Percentiles rank a stretch among this genome's conserved stretches.
These are phyloP conservation scores for Cyprinodon diabolis DNA, from an alignment of 2,797 vertebrate species.

Conservation along the genomic window DNA sequence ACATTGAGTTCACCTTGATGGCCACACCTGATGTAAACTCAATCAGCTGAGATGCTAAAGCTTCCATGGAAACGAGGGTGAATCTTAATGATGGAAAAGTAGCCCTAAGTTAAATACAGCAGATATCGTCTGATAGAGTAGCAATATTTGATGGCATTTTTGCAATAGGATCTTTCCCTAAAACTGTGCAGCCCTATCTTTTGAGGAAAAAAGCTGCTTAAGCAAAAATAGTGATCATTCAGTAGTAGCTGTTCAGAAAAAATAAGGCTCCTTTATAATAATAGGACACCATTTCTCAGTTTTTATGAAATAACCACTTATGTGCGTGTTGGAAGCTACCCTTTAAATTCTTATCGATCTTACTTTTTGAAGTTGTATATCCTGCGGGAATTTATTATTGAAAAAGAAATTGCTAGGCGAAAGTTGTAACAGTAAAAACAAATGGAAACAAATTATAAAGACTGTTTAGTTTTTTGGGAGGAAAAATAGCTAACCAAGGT, in stretches of 20 bases:
- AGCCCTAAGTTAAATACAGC: no score
- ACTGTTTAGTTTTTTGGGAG: no score
- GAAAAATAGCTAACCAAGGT: conserved; percentile 21
- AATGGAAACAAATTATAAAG: background rate
- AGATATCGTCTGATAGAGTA: background rate
- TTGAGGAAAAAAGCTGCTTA: background rate
- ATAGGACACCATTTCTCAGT: background rate
- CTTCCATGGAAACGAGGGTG: background rate
- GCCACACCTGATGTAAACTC: background rate
- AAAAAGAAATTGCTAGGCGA: background rate
- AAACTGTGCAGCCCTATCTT: background rate
- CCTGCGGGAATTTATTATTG: background rate
- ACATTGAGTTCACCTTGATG: no score
- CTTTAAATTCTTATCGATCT: background rate
- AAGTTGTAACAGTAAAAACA: background rate
- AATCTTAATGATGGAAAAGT: background rate
- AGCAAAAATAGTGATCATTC: background rate
- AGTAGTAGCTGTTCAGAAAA: background rate
- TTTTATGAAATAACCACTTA: background rate
- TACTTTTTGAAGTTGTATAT: background rate
- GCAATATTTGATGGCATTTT: background rate
- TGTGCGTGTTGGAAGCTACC: background rate
- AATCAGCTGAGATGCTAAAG: background rate
- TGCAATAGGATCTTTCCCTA: background rate
- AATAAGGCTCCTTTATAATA: background rate